Evolutionary conservation across 2,113 vertebrate species (phyloP).

Genomic region (Tonatia bakeri): DNA sequence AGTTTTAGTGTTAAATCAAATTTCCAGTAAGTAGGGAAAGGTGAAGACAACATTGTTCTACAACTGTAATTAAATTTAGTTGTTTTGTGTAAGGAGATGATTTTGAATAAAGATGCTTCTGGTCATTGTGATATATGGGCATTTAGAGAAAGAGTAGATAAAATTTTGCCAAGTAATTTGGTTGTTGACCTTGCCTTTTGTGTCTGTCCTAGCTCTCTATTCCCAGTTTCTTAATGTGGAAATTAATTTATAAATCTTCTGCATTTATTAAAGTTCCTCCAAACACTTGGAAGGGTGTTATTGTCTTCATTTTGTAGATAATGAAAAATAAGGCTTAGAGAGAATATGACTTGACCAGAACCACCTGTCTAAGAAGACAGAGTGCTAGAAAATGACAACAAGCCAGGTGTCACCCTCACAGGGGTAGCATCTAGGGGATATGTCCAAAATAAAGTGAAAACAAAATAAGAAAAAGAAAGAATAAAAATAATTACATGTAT

Average conservation of each 20-base stretch:
- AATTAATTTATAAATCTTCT: not conserved
- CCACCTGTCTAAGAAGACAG: not conserved
- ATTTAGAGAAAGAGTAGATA: not conserved
- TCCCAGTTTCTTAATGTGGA: not conserved
- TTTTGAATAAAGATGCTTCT: not conserved
- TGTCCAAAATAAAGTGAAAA: not conserved
- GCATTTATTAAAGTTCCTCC: not conserved
- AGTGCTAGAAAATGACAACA: not conserved
- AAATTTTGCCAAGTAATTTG: not conserved
- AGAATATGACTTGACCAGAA: not conserved
- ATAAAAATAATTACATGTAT: not conserved
- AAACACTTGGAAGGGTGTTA: not conserved
- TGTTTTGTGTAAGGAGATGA: not conserved
- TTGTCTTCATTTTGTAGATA: not conserved
- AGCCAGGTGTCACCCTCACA: not conserved
- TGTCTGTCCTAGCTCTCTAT: not conserved
- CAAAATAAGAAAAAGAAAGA: not conserved
- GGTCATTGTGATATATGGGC: not conserved
- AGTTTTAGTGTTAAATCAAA: not conserved
- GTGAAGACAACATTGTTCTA: not conserved
- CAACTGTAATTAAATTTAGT: not conserved
- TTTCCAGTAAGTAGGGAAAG: not conserved
- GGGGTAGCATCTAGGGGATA: not conserved
- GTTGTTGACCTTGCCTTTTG: not conserved
- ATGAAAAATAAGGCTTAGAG: not conserved